Base-by-base conservation (phyloP, 1,140 invertebrate genomes). In the Drosophila azteca region DNA sequence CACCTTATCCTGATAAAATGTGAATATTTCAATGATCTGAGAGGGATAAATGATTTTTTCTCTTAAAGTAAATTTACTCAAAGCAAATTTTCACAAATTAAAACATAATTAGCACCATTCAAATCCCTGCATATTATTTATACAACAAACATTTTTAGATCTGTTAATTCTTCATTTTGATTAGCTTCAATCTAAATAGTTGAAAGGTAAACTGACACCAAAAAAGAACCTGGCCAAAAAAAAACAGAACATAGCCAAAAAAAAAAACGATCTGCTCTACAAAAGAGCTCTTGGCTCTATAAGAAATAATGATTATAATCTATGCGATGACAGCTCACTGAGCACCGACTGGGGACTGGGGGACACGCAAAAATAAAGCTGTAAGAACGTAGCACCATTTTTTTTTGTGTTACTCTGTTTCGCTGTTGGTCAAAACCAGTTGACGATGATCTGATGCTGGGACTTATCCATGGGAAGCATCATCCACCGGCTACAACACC, bases 341-440 rank as follows among this genome's bases (percentile, higher is more conserved):
- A 78, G 51, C 79, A 68, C 48, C 48, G 22, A 61, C 41, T 20
- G 17, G 17, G 17, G 17, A 20, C 17, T 20, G 31, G 31, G 31
- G 11, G 35, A 67, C 45, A 77, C 59, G 69, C 44, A 67, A 63
- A 58, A 70, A 80, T 72, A 17, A 71, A 77, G 62, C 67, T 60
- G 59, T 70, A 78, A 64, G 51, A 75, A 71, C 57, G 63, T 44
- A 65, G 69, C 60, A 63, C 70, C 53, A 35, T 26, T 67, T 46
- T 45, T 31, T 35, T n/a, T 45, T 22, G 20, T 20, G 39, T 24
- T 39, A 31, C 5, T 20, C 35, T 15, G 43, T 31, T 67, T 75
- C 55, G 74, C 59, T 24, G 54, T 66, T 63, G 44, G 29, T 66
- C 41, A 44, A 84, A 83, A 83, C 80, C 80, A 79, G 80, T 83